These are phyloP conservation scores for Phymatocera aterrima DNA, from an alignment of 2,888 invertebrate species.

Conservation along the genomic window DNA sequence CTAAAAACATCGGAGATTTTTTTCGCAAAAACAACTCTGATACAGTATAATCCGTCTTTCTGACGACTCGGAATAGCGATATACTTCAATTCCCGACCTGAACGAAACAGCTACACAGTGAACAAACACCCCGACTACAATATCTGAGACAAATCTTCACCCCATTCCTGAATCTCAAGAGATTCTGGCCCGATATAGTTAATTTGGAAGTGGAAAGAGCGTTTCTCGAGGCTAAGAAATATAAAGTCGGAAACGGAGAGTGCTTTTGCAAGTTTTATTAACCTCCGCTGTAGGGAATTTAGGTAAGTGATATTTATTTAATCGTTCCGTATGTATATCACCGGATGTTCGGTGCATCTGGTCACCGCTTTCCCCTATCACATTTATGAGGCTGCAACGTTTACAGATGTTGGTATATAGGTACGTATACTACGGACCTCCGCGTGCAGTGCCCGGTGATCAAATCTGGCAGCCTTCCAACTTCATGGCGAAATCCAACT, in stretches of 20 bases:
- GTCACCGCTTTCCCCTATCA: background rate
- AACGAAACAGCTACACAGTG: background rate
- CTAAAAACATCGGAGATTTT: conserved; percentile 23
- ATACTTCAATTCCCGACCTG: background rate
- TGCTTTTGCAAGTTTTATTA: conserved; percentile 3
- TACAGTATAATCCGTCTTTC: conserved; percentile 10
- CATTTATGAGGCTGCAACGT: background rate
- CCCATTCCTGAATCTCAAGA: conserved; percentile 8
- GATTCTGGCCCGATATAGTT: conserved; percentile 11
- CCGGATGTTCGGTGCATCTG: conserved; percentile 21
- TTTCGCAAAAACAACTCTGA: conserved; percentile 16
- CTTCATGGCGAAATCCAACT: conserved; percentile 36
- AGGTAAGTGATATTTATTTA: conserved; percentile 34
- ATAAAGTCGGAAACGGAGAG: background rate
- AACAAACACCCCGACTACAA: no score
- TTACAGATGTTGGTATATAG: conserved; percentile 10
- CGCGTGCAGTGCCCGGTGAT: background rate
- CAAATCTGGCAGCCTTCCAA: conserved; percentile 57
- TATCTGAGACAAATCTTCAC: conserved; percentile 20
- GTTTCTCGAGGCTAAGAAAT: background rate
- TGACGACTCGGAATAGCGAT: background rate
- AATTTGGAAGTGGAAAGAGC: background rate
- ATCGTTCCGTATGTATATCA: conserved; percentile 23
- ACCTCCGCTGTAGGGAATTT: background rate
- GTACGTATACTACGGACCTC: background rate